These are phyloP conservation scores for Garrulus glandarius DNA, from an alignment of 2,797 vertebrate genomes.

Conservation along the genomic window DNA sequence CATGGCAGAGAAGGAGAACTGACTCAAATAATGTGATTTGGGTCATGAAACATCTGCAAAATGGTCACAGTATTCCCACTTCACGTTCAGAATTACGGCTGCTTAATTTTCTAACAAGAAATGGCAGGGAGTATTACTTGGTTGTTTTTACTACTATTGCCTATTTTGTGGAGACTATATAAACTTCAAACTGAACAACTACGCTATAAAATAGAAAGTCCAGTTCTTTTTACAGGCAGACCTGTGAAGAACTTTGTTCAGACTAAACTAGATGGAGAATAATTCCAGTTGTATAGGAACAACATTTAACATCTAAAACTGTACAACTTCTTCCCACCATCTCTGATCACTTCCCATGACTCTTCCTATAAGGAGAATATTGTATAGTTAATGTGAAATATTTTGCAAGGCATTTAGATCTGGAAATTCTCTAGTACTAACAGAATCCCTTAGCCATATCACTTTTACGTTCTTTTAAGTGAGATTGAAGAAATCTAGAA, in stretches of 20 bases:
- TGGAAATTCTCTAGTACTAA: not conserved
- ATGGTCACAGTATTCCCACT: not conserved
- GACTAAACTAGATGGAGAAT: not conserved
- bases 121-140: not conserved
- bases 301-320: not conserved
- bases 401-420: not conserved
- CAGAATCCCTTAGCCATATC: not conserved
- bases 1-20: not conserved
- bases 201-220: not conserved
- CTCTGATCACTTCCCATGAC: not conserved
- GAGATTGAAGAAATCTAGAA: not conserved
- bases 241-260: not conserved
- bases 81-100: slow-evolving; percentile 22
- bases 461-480: not conserved
- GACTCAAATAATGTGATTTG: not conserved
- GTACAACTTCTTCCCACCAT: not conserved
- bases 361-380: not conserved
- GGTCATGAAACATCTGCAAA: slow-evolving; percentile 37
- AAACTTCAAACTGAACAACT: not conserved
- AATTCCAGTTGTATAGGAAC: not conserved
- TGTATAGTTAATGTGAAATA: not conserved
- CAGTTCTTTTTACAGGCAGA: not conserved
- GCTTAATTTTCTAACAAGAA: slow-evolving; percentile 31
- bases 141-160: slow-evolving; percentile 16
- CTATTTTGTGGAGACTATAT: not conserved